Conservation (phyloP, 2,797 vertebrate species). For the Chloroceryle amazona region DNA sequence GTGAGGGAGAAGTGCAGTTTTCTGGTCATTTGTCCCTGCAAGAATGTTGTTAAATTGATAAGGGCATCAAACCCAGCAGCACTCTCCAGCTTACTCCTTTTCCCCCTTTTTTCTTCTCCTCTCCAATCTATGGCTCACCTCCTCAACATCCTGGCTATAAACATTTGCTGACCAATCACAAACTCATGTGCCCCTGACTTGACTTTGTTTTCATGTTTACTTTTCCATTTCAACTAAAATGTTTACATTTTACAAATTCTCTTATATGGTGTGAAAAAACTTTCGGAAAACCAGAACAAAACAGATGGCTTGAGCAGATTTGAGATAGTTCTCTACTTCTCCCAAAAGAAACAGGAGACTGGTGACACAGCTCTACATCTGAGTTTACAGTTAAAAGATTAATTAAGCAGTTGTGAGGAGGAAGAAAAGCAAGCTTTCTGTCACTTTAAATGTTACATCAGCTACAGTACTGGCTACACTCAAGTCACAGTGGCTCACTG, state of each 20-base stretch:
- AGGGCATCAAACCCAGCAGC: not conserved
- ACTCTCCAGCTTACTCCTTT: not conserved
- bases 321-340: not conserved
- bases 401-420: not conserved
- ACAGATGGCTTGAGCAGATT: not conserved
- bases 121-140: not conserved
- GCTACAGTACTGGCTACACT: constrained; percentile 4
- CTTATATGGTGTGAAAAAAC: not conserved
- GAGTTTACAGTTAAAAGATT: not conserved
- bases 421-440: not conserved
- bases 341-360: not conserved
- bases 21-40: not conserved
- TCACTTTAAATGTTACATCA: not conserved
- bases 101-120: not conserved
- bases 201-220: not conserved
- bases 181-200: not conserved
- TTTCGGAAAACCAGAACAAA: not conserved
- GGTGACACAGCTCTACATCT: not conserved
- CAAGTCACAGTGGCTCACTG: not conserved
- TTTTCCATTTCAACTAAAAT: not conserved
- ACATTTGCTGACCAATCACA: not conserved
- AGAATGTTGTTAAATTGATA: not conserved
- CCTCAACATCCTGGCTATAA: not conserved
- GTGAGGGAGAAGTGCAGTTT: not conserved
- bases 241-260: not conserved